These are phyloP conservation scores for Dasyprocta punctata DNA, from an alignment of 2,113 vertebrate species.

Conservation along the genomic window DNA sequence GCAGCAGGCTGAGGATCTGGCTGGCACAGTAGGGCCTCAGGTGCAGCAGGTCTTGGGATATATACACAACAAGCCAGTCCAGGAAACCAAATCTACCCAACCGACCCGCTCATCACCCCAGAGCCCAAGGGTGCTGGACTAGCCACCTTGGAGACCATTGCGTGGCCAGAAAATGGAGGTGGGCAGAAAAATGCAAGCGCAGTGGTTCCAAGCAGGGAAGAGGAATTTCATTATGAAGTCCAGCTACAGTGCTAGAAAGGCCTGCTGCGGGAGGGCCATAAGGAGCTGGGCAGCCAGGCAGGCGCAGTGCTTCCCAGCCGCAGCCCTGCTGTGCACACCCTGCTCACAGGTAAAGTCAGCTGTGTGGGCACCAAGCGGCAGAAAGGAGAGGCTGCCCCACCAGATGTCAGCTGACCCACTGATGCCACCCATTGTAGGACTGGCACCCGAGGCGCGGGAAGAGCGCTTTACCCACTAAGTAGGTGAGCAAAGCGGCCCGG, in stretches of 20 bases:
- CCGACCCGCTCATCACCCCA: not conserved
- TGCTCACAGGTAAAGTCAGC: not conserved
- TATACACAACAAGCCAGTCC: not conserved
- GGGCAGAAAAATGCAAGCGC: not conserved
- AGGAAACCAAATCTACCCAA: not conserved
- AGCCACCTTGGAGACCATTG: not conserved
- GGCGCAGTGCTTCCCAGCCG: not conserved
- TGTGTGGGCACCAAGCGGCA: not conserved
- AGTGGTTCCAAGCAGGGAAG: not conserved
- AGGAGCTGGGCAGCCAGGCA: not conserved
- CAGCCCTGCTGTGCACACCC: not conserved
- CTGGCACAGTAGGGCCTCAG: not conserved
- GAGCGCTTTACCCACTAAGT: not conserved
- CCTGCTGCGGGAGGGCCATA: not conserved
- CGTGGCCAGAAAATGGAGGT: not conserved
- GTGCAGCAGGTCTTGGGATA: not conserved
- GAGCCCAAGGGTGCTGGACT: not conserved
- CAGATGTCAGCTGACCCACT: not conserved
- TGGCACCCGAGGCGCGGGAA: not conserved
- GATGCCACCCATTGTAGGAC: not conserved
- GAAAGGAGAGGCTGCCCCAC: not conserved
- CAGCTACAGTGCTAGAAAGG: not conserved
- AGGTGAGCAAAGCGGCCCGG: not conserved
- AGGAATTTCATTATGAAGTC: not conserved
- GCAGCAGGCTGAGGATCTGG: not conserved